phyloP scores from a whole-genome alignment of 2,113 vertebrate genomes.

The Odocoileus hemionus region DNA sequence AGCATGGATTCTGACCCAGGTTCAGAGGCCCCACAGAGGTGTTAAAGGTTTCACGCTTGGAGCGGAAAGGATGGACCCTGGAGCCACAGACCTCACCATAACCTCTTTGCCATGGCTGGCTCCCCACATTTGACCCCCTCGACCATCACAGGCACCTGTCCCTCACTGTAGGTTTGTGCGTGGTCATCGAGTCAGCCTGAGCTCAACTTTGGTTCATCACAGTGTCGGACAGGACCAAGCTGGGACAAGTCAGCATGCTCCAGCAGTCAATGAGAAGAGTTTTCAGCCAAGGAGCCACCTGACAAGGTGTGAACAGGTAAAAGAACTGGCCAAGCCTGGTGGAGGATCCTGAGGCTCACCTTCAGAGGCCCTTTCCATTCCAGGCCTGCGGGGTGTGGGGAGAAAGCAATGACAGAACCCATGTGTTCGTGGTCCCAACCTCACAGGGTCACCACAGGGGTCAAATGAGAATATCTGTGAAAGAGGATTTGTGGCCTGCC shows the following conservation, averaged over 20 bases:
- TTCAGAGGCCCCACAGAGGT: neutral
- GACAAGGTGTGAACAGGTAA: neutral
- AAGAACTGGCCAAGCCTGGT: neutral
- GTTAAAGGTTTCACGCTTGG: neutral
- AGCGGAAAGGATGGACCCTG: neutral
- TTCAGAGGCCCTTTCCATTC: neutral
- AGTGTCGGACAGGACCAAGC: neutral
- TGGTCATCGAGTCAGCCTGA: neutral
- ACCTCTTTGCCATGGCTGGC: neutral
- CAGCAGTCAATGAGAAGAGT: neutral
- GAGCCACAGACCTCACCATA: neutral
- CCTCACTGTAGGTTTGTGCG: fast-evolving
- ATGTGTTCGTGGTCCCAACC: fast-evolving
- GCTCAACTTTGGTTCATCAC: neutral
- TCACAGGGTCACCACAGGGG: neutral
- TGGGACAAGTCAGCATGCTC: neutral
- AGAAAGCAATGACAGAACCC: neutral
- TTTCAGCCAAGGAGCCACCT: neutral
- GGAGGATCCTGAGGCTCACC: neutral
- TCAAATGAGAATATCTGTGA: neutral
- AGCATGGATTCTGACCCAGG: neutral
- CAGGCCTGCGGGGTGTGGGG: fast-evolving
- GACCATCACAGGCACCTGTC: neutral
- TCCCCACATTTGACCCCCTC: neutral
- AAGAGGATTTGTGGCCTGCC: neutral